These are phyloP conservation scores for Mesembrinibis cayennensis DNA, from an alignment of 2,113 vertebrate genomes.

Conservation along the genomic window DNA sequence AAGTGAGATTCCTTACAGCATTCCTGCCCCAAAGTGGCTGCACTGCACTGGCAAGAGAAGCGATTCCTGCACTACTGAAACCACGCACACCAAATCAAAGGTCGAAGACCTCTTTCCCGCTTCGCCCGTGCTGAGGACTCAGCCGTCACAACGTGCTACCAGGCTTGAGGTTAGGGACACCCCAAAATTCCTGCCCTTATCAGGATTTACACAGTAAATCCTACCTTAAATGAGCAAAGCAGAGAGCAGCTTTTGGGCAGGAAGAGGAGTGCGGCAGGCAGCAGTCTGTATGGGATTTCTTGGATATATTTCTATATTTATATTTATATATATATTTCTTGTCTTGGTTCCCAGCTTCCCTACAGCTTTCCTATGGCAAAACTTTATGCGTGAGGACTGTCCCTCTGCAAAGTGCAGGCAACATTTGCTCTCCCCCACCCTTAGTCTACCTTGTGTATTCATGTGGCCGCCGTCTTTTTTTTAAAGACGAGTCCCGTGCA, in stretches of 20 bases:
- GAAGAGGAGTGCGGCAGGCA: not conserved
- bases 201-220: not conserved
- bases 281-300: fast-evolving
- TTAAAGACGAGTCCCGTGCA: not conserved
- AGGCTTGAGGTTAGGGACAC: not conserved
- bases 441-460: not conserved
- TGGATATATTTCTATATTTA: not conserved
- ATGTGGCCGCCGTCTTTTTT: not conserved
- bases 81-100: not conserved
- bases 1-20: slow-evolving; percentile 54
- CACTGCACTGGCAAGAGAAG: not conserved
- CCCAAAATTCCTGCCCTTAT: fast-evolving
- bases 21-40: slow-evolving; percentile 21
- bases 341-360: not conserved
- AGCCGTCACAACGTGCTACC: no score
- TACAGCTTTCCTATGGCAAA: not conserved
- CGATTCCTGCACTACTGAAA: not conserved
- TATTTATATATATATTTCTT: no score
- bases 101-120: not conserved
- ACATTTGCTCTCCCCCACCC: not conserved
- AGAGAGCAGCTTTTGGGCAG: not conserved
- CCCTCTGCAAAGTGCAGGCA: not conserved
- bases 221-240: not conserved
- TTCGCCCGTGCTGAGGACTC: not conserved
- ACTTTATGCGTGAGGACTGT: not conserved